Evolutionary conservation across 2,797 vertebrate genomes (phyloP), one percentile per base, ranked within the genome.

Genomic region (Holocentrus rufus): DNA sequence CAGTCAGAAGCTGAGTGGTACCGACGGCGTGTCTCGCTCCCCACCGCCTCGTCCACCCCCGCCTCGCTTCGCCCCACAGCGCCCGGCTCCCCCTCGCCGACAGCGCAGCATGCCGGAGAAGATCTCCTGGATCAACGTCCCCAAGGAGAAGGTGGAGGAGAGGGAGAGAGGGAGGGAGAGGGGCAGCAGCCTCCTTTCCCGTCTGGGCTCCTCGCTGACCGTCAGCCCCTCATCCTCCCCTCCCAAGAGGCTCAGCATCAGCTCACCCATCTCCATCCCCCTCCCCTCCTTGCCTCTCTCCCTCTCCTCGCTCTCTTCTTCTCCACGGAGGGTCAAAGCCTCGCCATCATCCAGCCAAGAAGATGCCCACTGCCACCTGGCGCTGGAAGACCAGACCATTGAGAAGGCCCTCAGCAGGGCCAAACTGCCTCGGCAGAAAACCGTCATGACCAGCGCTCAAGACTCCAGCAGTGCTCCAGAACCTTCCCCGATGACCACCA

Each of bases 31-130:
- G 2, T 81, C 93, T 47, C 93, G 90, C 63, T 94, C 93, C 3
- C 95, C 94, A 1, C 96, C 96, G 0, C 95, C 95, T 34, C 91
- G 95, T 46, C 96, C 96, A 0, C 96, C 96, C 1, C 97, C 95
- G 2, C 96, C 96, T 56, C 78, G 75, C 8, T 77, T 87, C 27
- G n/a, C 31, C 0, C 57, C 71, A 0, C 62, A n/a, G 0, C 62
- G 47, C 18, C 72, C 86, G 0, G 83, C 44, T 2, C 46, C 58
- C 5, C 71, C 87, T 57, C 82, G 86, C 83, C 91, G 89, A 79
- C 94, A 88, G 83, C 76, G 79, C 80, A 95, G 93, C 88, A 95
- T 96, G 96, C 96, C 90, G 0, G 90, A 87, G 30, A 93, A 90
- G 78, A 81, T 91, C n/a, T 5, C 76, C 17, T 92, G 90, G 90